Evolutionary conservation across 2,888 invertebrate species (phyloP), one percentile per base, ranked within the genome.

Genomic region (Disparrhopalites patrizii): DNA sequence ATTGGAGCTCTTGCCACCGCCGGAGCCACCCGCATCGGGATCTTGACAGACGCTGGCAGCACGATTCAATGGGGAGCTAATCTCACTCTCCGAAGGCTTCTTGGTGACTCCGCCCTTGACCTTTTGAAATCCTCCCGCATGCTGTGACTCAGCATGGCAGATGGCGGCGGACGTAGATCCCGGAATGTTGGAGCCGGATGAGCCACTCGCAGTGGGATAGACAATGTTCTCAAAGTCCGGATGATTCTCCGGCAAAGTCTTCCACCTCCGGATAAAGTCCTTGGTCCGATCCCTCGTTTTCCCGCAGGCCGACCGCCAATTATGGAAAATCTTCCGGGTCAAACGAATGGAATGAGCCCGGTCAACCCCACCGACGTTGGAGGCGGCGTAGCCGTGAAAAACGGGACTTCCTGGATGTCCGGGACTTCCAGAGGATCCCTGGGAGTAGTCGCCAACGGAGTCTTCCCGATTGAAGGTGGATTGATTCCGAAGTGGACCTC

Each of bases 241-340:
- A 65, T 73, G 72, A 63, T 73, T 70, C 66, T 74, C 74, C 50
- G 74, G 74, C 27, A 74, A 52, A 25, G 74, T 74, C 61, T 74
- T 74, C 74, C 74, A 74, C 27, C 68, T 30, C n/a, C 68, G 38
- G n/a, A 88, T 78, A 67, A 89, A 80, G 76, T 89, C 88, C 76
- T 86, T 87, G 3, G 88, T 89, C 77, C 85, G 84, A 77, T 88
- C 88, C 77, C 86, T 86, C 28, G 88, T 88, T 77, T 86, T 85
- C 78, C 87, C 88, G 79, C 89, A 88, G 76, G 88, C 88, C 75
- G 86, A 86, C 72, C 84, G 83, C 88, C 88, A 88, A 76, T 88
- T 88, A 7, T 86, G 83, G 77, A 88, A 87, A 77, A 87, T 86
- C 77, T 87, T 88, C 58, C 86, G 81, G 3, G 87, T 87, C 68